Evolutionary conservation across 2,113 vertebrate species (phyloP), one percentile per base, ranked within the genome.

Genomic region (Pseudolaguvia tuberculata): DNA sequence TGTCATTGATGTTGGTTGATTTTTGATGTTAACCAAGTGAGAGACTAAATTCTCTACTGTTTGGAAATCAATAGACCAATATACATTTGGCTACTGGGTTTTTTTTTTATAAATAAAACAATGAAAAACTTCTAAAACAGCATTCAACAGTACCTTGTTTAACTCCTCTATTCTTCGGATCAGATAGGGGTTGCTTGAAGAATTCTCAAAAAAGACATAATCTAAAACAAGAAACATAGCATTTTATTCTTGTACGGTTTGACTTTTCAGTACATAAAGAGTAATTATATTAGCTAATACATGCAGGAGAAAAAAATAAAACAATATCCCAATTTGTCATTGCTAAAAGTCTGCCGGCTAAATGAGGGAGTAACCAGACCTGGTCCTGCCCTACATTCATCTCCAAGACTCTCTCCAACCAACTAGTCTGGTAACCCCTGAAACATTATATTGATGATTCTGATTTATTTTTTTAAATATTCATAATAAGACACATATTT

Each of bases 191-290:
- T 98, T 99, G 90, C 97, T 99, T 81, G 97, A 99, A 72, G 97
- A 99, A 86, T 99, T 98, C 89, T 99, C 96, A 91, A 99, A 99
- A 88, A 97, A 99, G 76, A 99, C 97, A 82, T 99, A 99, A 94
- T 99, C 96, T 99, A 91, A 11, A 92, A 92, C 65, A 84, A 74
- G 84, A 87, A 25, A 76, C 17, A 45, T 50, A 18, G 1, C 25
- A 55, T 39, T 70, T 70, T 13, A 69, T 56, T 55, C 52, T 50
- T 12, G n/a, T 7, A 1, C 35, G 39, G 12, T 48, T 57, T 35
- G 47, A 15, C 8, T 57, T 48, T 31, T 10, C 17, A 11, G 31
- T 69, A 4, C 31, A n/a, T 18, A 51, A 50, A 51, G 5, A 15
- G 5, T 35, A 51, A 39, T 35, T 3, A 39, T 15, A 52, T 52